These are phyloP conservation scores for Otocyon megalotis DNA, from an alignment of 2,113 vertebrate genomes.

Conservation along the genomic window DNA sequence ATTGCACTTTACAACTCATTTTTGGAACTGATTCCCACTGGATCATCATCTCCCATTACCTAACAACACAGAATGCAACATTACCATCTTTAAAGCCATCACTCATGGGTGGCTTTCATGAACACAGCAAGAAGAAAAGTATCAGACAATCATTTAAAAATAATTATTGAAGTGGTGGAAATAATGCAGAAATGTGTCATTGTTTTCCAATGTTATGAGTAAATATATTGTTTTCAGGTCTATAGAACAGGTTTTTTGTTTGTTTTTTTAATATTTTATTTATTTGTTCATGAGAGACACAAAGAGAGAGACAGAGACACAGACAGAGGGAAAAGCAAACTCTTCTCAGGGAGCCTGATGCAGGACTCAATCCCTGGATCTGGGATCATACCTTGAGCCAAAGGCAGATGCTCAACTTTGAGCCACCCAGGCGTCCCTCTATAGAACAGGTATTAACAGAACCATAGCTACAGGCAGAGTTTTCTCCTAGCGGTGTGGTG, in stretches of 20 bases:
- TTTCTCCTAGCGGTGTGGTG: neutral
- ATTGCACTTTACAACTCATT: neutral
- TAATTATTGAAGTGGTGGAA: neutral
- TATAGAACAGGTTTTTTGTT: neutral
- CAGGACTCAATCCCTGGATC: too few relatives aligned
- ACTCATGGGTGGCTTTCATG: neutral
- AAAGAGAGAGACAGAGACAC: too few relatives aligned
- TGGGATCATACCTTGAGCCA: too few relatives aligned
- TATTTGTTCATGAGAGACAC: too few relatives aligned
- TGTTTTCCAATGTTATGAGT: neutral
- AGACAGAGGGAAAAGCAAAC: too few relatives aligned
- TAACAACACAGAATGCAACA: neutral
- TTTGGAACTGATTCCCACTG: slow-evolving; percentile 18
- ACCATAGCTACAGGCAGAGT: neutral
- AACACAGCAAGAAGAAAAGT: slow-evolving; percentile 8
- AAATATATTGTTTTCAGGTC: neutral
- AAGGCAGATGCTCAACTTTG: too few relatives aligned
- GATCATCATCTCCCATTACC: neutral
- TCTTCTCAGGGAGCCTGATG: too few relatives aligned
- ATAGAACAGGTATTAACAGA: neutral
- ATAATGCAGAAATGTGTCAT: neutral
- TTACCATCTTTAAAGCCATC: neutral
- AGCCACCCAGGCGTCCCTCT: neutral
- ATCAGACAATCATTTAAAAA: neutral
- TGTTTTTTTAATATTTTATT: too few relatives aligned